A percentile compares a stretch with the other conserved stretches of the same genome.
phyloP scores from a whole-genome alignment of 2,113 vertebrate genomes.

The Eonycteris spelaea region DNA sequence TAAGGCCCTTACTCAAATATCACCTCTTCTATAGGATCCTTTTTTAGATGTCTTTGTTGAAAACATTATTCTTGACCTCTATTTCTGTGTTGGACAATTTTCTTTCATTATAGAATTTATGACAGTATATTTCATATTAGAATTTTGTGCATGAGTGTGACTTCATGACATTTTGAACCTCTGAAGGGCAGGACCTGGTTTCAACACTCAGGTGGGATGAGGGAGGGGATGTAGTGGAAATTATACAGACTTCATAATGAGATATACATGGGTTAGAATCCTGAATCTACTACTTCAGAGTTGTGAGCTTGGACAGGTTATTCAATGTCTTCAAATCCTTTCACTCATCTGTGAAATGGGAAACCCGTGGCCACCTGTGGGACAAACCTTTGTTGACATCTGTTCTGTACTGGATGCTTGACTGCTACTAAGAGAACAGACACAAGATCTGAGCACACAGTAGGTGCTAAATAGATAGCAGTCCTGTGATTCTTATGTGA shows the following conservation, averaged over 20 bases:
- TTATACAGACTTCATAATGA: neutral
- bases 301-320: neutral
- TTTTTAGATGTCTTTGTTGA: neutral
- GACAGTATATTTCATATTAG: neutral
- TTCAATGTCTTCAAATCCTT: neutral
- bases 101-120: neutral
- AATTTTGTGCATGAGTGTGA: neutral
- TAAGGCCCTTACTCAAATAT: neutral
- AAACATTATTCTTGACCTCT: neutral
- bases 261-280: neutral
- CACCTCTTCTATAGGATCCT: neutral
- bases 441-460: neutral
- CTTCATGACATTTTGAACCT: neutral
- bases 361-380: rapidly evolving
- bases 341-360: neutral
- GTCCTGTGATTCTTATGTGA: neutral
- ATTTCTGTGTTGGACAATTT: neutral
- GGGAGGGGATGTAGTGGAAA: neutral
- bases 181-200: neutral
- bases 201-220: neutral
- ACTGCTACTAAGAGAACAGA: neutral
- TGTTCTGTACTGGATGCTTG: neutral
- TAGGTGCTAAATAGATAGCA: neutral
- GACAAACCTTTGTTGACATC: neutral
- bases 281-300: neutral